Evolutionary conservation across 2,113 vertebrate species (phyloP), one percentile per base, ranked within the genome.

Genomic region (Murina feae): DNA sequence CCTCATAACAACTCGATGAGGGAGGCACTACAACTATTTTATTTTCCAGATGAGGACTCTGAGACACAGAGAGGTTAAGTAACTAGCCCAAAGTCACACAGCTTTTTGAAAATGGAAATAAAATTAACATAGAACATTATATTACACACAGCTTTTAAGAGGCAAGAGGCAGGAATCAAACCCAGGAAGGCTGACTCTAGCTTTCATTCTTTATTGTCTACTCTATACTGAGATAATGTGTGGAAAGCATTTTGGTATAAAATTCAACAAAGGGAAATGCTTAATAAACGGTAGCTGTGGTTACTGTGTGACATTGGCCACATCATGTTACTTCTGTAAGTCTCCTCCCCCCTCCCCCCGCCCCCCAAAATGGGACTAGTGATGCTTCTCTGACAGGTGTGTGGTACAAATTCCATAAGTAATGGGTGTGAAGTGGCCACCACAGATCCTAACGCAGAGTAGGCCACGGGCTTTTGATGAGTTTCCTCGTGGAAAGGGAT

Each of bases 31-130:
- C 37, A 8, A 66, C 10, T 49, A 14, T 39, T 32, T 80, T 69
- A 39, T 47, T 87, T 75, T 32, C 83, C 18, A 78, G 75, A 83
- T 17, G 49, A 88, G 55, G 11, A 25, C 42, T 72, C 63, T 1
- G 44, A 51, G 53, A 60, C 89, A 86, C 60, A 89, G 81, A 92
- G 4, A 94, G 37, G n/a, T 58, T 65, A 55, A 63, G 32, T 21
- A 51, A 84, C 23, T 63, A 75, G 42, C 14, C 32, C 82, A 79
- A 37, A 47, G 14, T 60, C 49, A 90, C 76, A 72, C 32, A 75
- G 90, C 76, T 18, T 79, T 92, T 58, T 1, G 5, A 47, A 23
- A 60, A 58, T 4, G 28, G 30, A 55, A 74, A 7, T 55, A 21
- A 53, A 44, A 82, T 17, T 16, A 58, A 44, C 55, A 35, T 9